Conservation (phyloP, 30 jellyfish, hydroid and myxozoan genomes). For the Aurelia sp. region DNA sequence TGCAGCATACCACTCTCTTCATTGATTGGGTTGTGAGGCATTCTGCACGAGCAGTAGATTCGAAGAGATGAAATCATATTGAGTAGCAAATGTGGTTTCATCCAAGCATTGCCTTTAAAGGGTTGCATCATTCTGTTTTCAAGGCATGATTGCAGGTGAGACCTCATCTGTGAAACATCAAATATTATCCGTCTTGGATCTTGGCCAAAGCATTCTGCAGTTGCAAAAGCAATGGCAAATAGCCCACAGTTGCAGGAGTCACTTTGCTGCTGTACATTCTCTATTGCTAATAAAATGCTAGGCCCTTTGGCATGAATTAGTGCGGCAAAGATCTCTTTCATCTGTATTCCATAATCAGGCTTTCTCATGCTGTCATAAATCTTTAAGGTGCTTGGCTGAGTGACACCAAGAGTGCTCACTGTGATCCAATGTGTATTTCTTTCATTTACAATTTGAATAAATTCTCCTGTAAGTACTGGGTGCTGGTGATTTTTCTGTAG, state of each 20-base stretch:
- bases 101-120: background rate
- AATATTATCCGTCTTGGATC: conserved; percentile 32
- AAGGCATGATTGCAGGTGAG: conserved; percentile 1
- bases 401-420: background rate
- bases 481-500: background rate
- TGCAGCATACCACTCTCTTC: no score
- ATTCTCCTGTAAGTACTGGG: background rate
- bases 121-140: background rate
- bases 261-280: background rate
- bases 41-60: no score
- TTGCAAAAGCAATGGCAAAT: conserved; percentile 4
- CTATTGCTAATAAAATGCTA: background rate
- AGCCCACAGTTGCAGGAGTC: background rate
- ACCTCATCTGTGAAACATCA: conserved; percentile 22
- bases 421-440: background rate
- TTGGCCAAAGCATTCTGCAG: conserved; percentile 32
- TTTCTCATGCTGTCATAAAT: background rate
- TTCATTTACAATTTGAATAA: background rate
- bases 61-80: no score
- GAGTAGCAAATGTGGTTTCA: no score
- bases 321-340: background rate
- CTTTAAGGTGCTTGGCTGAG: background rate
- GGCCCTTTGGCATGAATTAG: background rate
- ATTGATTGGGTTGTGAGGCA: no score
- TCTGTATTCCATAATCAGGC: background rate